Conservation (phyloP, 1,140 invertebrate species). For the Sycophila sp. region DNA sequence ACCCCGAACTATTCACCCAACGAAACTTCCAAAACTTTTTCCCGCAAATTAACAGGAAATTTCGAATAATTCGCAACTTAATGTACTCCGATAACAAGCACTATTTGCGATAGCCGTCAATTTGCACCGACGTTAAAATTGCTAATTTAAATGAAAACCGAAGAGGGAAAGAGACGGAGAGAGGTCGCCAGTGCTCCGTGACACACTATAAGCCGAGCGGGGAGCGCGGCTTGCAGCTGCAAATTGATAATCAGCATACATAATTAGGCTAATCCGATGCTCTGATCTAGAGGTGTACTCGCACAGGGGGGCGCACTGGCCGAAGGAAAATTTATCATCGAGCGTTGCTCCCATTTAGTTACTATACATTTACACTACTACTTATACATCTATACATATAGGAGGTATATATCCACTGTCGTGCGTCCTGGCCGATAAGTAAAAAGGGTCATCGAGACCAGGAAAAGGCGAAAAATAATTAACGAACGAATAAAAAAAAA, state of each 20-base stretch:
- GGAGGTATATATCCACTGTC: no score
- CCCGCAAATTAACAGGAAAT: no score
- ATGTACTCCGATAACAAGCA: no score
- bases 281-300: background rate
- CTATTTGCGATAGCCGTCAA: no score
- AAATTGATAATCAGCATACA: constrained; percentile 18
- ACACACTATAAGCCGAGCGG: no score
- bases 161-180: no score
- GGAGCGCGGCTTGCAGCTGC: constrained; percentile 15
- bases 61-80: no score
- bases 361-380: no score
- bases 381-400: no score
- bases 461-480: constrained; percentile 18
- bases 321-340: constrained; percentile 15
- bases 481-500: background rate
- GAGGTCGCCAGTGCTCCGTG: background rate
- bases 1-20: no score
- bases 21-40: no score
- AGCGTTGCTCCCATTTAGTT: no score
- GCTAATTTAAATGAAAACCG: background rate
- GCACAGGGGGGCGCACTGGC: background rate
- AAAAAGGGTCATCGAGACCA: background rate
- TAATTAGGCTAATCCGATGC: constrained; percentile 27
- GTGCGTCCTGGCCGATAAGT: background rate
- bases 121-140: background rate